These are phyloP conservation scores for Tympanoctomys barrerae DNA, from an alignment of 2,797 vertebrate genomes.

Conservation along the genomic window DNA sequence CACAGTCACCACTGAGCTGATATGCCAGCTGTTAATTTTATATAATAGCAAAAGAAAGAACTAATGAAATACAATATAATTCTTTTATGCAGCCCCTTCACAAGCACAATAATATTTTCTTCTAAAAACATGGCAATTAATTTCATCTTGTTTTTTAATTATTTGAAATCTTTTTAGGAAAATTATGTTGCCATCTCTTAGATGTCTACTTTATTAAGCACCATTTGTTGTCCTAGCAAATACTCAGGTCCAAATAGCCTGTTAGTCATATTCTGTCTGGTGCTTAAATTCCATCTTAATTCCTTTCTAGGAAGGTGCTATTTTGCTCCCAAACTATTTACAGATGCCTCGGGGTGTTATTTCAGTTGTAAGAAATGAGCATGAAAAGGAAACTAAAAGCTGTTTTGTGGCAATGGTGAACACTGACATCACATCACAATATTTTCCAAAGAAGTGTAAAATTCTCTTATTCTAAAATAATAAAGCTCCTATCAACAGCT, in stretches of 20 bases:
- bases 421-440: neutral
- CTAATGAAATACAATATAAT: neutral
- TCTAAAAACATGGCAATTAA: neutral
- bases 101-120: neutral
- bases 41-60: conserved; percentile 12
- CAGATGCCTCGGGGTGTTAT: neutral
- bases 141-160: neutral
- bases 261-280: neutral
- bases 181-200: neutral
- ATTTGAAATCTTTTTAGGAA: neutral
- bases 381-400: neutral
- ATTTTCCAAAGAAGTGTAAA: neutral
- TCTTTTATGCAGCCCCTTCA: neutral
- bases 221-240: conserved; percentile 24
- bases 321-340: neutral
- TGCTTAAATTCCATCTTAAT: neutral
- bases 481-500: neutral
- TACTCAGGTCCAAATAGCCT: neutral
- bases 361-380: neutral
- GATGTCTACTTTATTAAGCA: neutral
- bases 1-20: conserved; percentile 22
- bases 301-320: neutral
- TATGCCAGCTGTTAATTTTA: conserved; percentile 5
- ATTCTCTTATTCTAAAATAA: neutral
- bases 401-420: neutral